Evolutionary conservation across 2,113 vertebrate species (phyloP).

Genomic region (Asarcornis scutulata): DNA sequence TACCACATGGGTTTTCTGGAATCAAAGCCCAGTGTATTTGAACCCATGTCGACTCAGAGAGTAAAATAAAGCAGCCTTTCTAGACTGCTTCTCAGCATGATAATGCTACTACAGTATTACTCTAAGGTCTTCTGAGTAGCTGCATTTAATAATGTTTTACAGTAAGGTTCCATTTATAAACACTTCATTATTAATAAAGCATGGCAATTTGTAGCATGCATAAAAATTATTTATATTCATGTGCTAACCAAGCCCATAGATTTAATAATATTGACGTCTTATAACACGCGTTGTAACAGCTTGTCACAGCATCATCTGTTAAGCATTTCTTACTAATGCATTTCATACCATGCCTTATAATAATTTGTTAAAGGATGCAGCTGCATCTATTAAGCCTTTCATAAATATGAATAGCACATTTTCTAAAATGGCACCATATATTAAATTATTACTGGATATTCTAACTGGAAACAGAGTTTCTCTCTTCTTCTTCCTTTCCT

Average conservation of each 20-base stretch:
- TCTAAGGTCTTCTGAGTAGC: conserved; percentile 47
- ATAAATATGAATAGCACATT: conserved; percentile 79
- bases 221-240: conserved; percentile 81
- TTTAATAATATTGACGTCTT: conserved; percentile 85
- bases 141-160: conserved; percentile 64
- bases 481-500: not conserved
- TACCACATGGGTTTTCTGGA: not conserved
- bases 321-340: conserved; percentile 82
- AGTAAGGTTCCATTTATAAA: conserved; percentile 71
- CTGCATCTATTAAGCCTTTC: conserved; percentile 79
- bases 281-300: conserved; percentile 78
- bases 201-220: conserved; percentile 73
- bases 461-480: conserved; percentile 61
- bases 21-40: conserved; percentile 48
- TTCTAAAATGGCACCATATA: conserved; percentile 76
- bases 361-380: conserved; percentile 80
- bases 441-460: conserved; percentile 74
- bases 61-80: conserved; percentile 55
- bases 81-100: conserved; percentile 27
- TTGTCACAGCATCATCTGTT: conserved; percentile 83
- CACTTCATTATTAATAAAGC: conserved; percentile 75
- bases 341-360: conserved; percentile 80
- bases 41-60: not conserved
- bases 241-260: conserved; percentile 80
- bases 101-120: conserved; percentile 39